Evolutionary conservation across 2,113 vertebrate species (phyloP), one percentile per base, ranked within the genome.

Genomic region (Nothobranchius kuhntae): DNA sequence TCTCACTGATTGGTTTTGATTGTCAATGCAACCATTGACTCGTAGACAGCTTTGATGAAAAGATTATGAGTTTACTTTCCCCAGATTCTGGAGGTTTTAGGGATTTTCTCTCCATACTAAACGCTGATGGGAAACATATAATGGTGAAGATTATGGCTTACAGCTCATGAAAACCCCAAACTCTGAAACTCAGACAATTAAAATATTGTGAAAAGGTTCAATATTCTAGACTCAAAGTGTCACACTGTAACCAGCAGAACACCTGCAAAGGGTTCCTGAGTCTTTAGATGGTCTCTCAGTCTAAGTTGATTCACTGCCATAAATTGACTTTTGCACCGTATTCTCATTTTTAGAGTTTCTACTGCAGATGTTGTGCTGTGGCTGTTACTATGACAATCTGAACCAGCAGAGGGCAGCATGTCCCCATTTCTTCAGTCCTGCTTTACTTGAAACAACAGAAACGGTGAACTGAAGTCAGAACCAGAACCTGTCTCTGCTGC

Each of bases 381-480:
- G 24, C 26, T 53, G 35, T 63, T 85, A 85, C 70, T 86, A 36
- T 46, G 26, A 52, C 58, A 5, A 6, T 11, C 2, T 11, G 0
- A 2, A 10, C 83, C 91, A 87, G 82, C 83, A 91, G 93, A 91
- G 86, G 89, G 48, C 86, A 89, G 83, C 86, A 88, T 47, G 81
- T 75, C 77, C 56, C 75, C 68, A 56, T 52, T 47, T 35, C 40
- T 65, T 24, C 14, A 52, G 13, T 7, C 1, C 53, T 15, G 13
- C 9, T 40, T 21, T 6, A 8, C 0, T 42, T 60, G 45, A 14
- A 44, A 45, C 53, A 65, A 57, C 52, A 75, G 13, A 55, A 63
- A 9, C 61, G 36, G 21, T 30, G 30, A 30, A 15, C 9, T 56
- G 61, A 61, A 35, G 58, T 46, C 38, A 10, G 11, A 7, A 8